Evolutionary conservation across 2,797 vertebrate genomes (phyloP).

Genomic region (Pipistrellus nathusii): DNA sequence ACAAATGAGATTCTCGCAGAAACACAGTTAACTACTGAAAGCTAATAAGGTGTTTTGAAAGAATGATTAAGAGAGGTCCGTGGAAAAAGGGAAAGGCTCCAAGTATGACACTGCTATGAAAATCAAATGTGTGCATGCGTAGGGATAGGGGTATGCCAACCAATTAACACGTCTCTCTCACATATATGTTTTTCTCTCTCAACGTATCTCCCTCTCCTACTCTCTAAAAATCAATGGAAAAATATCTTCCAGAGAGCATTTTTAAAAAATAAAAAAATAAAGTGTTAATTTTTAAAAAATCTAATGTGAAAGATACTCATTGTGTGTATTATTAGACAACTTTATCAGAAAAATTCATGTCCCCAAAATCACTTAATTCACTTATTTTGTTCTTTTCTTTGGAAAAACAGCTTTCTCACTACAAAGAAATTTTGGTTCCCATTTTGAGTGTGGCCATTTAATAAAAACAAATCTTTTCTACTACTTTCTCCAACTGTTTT

Average conservation of each 20-base stretch:
- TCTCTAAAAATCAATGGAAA: too few species aligned
- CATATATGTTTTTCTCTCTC: too few species aligned
- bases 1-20: background rate
- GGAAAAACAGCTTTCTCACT: conserved; percentile 23
- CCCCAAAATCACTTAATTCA: background rate
- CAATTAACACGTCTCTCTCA: too few species aligned
- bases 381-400: background rate
- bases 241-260: too few species aligned
- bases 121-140: background rate
- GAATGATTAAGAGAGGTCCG: background rate
- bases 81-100: background rate
- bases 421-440: conserved; percentile 26
- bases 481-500: conserved; percentile 15
- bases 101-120: background rate
- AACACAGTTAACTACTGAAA: background rate
- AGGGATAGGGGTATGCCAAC: background rate
- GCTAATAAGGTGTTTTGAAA: background rate
- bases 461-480: conserved; percentile 30
- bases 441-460: background rate
- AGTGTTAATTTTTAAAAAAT: background rate
- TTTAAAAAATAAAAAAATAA: background rate
- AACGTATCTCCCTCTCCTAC: too few species aligned
- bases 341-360: background rate
- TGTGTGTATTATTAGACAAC: background rate
- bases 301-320: background rate